phyloP scores from a whole-genome alignment of 2,797 vertebrate species.

The Basileuterus tristriatus region DNA sequence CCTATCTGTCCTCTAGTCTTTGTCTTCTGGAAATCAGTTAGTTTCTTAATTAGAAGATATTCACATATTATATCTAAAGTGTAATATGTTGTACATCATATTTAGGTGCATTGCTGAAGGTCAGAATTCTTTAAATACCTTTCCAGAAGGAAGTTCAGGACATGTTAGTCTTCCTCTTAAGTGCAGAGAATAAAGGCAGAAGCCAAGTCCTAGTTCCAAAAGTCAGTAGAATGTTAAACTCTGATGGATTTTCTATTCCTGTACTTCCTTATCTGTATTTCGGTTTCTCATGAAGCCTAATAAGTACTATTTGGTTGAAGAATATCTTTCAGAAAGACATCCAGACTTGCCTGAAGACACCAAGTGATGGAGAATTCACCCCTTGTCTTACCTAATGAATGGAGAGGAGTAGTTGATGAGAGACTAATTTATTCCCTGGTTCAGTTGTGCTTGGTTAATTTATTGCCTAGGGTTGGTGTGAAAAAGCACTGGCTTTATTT shows the following conservation, averaged over 20 bases:
- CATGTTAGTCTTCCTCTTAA: not conserved
- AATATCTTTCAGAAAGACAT: slow-evolving; percentile 10
- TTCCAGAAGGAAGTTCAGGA: not conserved
- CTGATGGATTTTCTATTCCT: not conserved
- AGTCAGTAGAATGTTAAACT: not conserved
- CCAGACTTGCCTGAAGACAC: slow-evolving; percentile 8
- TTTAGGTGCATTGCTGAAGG: not conserved
- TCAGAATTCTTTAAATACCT: not conserved
- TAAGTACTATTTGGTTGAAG: not conserved
- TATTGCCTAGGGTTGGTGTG: not conserved
- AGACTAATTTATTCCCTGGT: slow-evolving; percentile 22
- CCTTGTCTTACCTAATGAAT: not conserved
- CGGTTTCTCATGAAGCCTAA: not conserved
- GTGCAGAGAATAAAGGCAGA: not conserved
- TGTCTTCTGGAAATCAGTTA: not conserved
- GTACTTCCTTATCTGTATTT: not conserved
- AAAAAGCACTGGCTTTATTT: slow-evolving; percentile 14
- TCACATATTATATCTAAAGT: not conserved
- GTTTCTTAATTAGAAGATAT: not conserved
- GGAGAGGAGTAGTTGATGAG: slow-evolving; percentile 10
- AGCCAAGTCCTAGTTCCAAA: not conserved
- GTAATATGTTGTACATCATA: not conserved
- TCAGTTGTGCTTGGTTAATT: not conserved
- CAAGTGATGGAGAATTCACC: not conserved
- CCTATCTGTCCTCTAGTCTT: not conserved